Evolutionary conservation across 2,888 invertebrate genomes (phyloP).

Genomic region (Aquatica leii): DNA sequence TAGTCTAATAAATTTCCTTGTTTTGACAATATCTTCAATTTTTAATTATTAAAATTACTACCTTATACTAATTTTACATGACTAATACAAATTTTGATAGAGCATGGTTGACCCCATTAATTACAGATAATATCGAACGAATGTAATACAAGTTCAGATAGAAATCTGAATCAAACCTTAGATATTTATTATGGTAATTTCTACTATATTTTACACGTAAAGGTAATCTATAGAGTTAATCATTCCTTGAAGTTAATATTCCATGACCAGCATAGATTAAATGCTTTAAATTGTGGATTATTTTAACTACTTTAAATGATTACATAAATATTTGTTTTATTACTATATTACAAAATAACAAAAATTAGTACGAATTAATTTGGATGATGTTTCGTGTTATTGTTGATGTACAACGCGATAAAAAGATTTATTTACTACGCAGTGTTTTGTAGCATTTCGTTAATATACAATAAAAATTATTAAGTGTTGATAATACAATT

Average conservation of each 20-base stretch:
- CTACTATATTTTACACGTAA: constrained; percentile 31
- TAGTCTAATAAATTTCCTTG: constrained; percentile 14
- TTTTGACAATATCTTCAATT: constrained; percentile 1
- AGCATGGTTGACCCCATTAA: constrained; percentile 10
- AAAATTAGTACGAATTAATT: no score
- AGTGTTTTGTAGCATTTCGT: no score
- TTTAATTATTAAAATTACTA: constrained; percentile 12
- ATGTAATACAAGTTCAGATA: constrained; percentile 18
- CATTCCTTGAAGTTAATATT: constrained; percentile 20
- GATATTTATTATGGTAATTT: constrained; percentile 33
- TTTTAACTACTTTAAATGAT: no score
- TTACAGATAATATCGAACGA: constrained; percentile 18
- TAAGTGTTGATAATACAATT: no score
- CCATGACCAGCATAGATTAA: constrained; percentile 19
- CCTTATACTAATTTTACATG: not conserved
- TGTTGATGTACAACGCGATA: no score
- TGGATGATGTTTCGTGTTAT: no score
- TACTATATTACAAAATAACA: no score
- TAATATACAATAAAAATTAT: no score
- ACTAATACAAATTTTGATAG: not conserved
- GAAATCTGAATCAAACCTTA: constrained; percentile 25
- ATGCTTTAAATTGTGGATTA: not conserved
- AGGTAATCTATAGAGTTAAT: constrained; percentile 29
- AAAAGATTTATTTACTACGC: no score
- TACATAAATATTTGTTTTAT: no score